A percentile compares a stretch with the other conserved stretches of the same genome.
Conservation (phyloP, 2,888 invertebrate genomes). For the Agrochola lota region DNA sequence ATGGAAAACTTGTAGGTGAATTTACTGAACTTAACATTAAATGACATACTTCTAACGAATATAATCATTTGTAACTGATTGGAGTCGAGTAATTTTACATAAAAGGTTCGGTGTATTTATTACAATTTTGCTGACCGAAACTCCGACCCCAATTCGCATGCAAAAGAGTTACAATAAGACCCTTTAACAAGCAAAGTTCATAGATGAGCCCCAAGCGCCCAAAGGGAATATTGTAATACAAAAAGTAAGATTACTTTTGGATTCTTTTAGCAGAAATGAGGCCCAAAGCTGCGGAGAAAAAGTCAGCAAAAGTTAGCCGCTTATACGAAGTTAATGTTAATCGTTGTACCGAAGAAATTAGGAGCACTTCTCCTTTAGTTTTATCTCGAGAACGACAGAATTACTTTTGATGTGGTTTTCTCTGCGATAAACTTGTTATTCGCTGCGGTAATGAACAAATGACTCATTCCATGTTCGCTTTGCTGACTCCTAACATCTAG, state of each 20-base stretch:
- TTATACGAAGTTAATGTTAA: constrained; percentile 54
- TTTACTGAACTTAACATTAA: neutral
- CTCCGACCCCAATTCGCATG: constrained; percentile 9
- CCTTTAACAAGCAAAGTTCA: constrained; percentile 40
- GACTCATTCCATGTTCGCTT: constrained; percentile 33
- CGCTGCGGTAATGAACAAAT: constrained; percentile 3
- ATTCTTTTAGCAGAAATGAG: constrained; percentile 53
- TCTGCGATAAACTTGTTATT: constrained; percentile 41
- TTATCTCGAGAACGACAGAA: constrained; percentile 50
- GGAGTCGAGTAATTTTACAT: neutral
- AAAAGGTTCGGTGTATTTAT: neutral
- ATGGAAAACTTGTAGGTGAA: neutral
- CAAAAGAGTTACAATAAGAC: constrained; percentile 36
- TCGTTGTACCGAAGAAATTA: constrained; percentile 54
- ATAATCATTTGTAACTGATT: neutral
- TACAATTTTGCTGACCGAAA: neutral
- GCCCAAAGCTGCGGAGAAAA: constrained; percentile 27
- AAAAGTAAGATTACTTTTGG: constrained; percentile 62
- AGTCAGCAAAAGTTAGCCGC: constrained; percentile 48
- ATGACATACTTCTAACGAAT: neutral
- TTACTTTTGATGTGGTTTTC: constrained; percentile 40
- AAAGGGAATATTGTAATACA: constrained; percentile 50
- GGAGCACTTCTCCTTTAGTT: constrained; percentile 36
- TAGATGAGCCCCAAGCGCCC: constrained; percentile 23
- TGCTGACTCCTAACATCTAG: neutral